Conservation (phyloP, 2,888 invertebrate genomes). For the Metellina segmentata region DNA sequence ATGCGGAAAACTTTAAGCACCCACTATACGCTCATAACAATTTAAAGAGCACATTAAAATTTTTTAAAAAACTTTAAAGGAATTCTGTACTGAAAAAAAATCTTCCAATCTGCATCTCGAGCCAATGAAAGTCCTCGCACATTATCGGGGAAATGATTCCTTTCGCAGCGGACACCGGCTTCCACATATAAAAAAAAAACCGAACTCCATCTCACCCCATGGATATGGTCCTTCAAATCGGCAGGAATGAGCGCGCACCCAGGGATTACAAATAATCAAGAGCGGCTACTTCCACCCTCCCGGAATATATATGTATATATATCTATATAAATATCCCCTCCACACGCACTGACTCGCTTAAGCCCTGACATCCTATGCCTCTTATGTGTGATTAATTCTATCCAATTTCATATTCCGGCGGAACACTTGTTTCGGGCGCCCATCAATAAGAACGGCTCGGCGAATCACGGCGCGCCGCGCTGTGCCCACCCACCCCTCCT, state of each 20-base stretch:
- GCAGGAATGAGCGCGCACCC: conserved; percentile 20
- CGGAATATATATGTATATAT: conserved; percentile 30
- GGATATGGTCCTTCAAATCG: background rate
- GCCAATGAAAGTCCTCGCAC: too few relatives aligned
- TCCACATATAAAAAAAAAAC: background rate
- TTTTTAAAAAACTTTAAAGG: too few relatives aligned
- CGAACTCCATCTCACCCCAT: background rate
- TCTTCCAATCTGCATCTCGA: too few relatives aligned
- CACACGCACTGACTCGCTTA: conserved; percentile 20
- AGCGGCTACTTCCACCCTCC: conserved; percentile 23
- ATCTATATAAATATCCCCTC: conserved; percentile 57
- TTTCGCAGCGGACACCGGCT: too few relatives aligned
- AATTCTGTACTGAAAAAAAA: too few relatives aligned
- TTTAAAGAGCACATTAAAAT: too few relatives aligned
- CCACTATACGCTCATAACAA: too few relatives aligned
- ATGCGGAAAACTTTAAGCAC: too few relatives aligned
- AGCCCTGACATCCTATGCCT: conserved; percentile 69
- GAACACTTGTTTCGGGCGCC: conserved; percentile 74
- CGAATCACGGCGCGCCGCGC: conserved; percentile 71
- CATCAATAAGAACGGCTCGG: conserved; percentile 74
- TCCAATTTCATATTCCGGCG: conserved; percentile 75
- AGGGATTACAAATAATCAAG: conserved; percentile 74
- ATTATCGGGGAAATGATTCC: too few relatives aligned
- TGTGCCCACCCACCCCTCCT: conserved; percentile 32
- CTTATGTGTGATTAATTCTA: conserved; percentile 75